Percentiles rank a stretch among this genome's conserved stretches.
phyloP scores from a whole-genome alignment of 2,888 invertebrate species.

The Drosophila picticornis region DNA sequence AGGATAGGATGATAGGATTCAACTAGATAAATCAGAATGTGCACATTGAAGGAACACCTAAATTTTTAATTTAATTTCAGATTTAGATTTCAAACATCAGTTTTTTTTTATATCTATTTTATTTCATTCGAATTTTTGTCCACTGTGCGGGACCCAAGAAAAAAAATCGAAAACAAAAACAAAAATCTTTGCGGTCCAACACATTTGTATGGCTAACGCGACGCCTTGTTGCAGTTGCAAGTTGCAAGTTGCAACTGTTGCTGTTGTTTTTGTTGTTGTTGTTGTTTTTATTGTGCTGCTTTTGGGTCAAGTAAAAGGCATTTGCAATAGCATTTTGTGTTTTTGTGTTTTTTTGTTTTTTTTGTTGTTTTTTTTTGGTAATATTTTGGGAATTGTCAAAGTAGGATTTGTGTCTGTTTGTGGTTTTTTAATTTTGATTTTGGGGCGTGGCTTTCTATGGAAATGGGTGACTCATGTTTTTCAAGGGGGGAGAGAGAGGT shows the following conservation, averaged over 20 bases:
- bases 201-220: constrained; percentile 36
- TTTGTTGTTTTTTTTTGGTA: constrained; percentile 13
- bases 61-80: background rate
- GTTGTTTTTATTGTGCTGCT: constrained; percentile 39
- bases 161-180: constrained; percentile 4
- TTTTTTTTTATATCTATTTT: background rate
- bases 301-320: constrained; percentile 78
- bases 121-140: background rate
- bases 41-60: background rate
- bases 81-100: background rate
- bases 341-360: constrained; percentile 42
- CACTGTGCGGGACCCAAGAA: constrained; percentile 5
- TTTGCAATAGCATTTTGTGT: constrained; percentile 60
- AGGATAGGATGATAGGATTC: background rate
- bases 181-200: constrained; percentile 15
- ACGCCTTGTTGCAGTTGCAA: constrained; percentile 53
- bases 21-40: background rate
- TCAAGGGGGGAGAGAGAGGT: no score
- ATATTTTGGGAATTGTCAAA: constrained; percentile 58
- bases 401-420: constrained; percentile 37
- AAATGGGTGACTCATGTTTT: constrained; percentile 28
- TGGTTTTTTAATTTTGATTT: constrained; percentile 6
- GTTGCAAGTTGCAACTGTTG: constrained; percentile 43
- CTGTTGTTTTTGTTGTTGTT: constrained; percentile 28
- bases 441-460: constrained; percentile 31